phyloP scores from a whole-genome alignment of 1,140 invertebrate genomes.

The Bombus balteatus region DNA sequence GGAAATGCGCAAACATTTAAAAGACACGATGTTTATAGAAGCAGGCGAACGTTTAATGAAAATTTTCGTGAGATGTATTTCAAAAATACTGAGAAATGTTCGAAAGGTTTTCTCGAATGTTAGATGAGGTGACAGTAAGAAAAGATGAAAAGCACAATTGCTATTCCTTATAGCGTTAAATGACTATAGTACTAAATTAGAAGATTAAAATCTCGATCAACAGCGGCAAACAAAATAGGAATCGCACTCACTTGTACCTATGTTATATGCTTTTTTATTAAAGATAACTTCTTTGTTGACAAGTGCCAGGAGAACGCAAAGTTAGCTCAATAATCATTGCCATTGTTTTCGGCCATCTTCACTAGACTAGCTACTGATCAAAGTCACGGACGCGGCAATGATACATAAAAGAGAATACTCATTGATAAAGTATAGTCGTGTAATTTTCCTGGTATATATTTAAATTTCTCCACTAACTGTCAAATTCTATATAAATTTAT shows the following conservation, averaged over 20 bases:
- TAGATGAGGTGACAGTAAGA: slow-evolving; percentile 19
- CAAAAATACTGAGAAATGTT: not conserved
- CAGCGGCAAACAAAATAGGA: not conserved
- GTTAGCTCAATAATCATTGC: slow-evolving; percentile 61
- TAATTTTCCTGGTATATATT: not conserved
- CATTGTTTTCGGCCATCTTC: slow-evolving; percentile 72
- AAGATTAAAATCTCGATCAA: not conserved
- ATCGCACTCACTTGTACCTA: slow-evolving; percentile 55
- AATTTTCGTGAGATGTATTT: not conserved
- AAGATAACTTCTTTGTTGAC: slow-evolving; percentile 69
- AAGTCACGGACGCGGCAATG: slow-evolving; percentile 43
- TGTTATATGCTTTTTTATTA: slow-evolving; percentile 45
- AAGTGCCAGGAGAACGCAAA: slow-evolving; percentile 58
- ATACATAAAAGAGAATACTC: slow-evolving; percentile 44
- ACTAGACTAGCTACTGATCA: slow-evolving; percentile 64
- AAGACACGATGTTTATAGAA: not conserved
- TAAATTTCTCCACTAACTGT: not conserved
- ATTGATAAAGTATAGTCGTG: not conserved
- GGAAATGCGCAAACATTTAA: not conserved
- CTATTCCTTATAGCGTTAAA: slow-evolving; percentile 15
- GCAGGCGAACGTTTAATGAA: not conserved
- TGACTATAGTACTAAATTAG: slow-evolving; percentile 17
- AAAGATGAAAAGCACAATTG: slow-evolving; percentile 27
- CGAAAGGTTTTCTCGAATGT: not conserved
- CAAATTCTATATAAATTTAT: not conserved